Evolutionary conservation across 1,140 invertebrate species (phyloP).

Genomic region (Drosophila pallidifrons): DNA sequence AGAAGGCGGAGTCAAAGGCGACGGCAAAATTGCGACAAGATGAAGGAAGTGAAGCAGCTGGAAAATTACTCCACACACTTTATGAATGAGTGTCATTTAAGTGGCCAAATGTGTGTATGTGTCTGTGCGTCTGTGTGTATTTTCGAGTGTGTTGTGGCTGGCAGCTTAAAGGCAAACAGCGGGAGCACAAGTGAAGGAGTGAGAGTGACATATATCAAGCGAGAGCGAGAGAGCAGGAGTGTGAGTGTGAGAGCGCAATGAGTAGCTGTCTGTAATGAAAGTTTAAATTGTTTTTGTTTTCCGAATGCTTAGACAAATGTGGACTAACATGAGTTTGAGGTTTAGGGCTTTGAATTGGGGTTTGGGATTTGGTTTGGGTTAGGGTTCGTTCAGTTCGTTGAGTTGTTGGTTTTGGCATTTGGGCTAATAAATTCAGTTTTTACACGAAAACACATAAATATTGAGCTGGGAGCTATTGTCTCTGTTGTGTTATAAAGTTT

Average conservation of each 20-base stretch:
- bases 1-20: slow-evolving; percentile 23
- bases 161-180: background rate
- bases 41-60: slow-evolving; percentile 64
- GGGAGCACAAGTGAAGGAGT: background rate
- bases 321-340: slow-evolving; percentile 22
- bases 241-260: slow-evolving; percentile 18
- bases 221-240: background rate
- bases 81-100: slow-evolving; percentile 72
- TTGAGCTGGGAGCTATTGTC: slow-evolving; percentile 18
- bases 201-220: background rate
- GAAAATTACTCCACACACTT: slow-evolving; percentile 70
- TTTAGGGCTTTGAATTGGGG: background rate
- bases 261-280: slow-evolving; percentile 69
- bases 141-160: slow-evolving; percentile 3
- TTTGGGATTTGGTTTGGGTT: background rate
- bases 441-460: slow-evolving; percentile 32
- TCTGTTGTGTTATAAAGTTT: slow-evolving; percentile 49
- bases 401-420: slow-evolving; percentile 37
- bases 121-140: slow-evolving; percentile 5
- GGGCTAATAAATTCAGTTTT: slow-evolving; percentile 60
- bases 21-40: slow-evolving; percentile 19
- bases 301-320: slow-evolving; percentile 51
- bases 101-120: slow-evolving; percentile 57
- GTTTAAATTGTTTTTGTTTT: slow-evolving; percentile 74
- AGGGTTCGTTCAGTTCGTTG: slow-evolving; percentile 12